Conservation (phyloP, 2,888 invertebrate species). For the Rhamphomyia laevipes region DNA sequence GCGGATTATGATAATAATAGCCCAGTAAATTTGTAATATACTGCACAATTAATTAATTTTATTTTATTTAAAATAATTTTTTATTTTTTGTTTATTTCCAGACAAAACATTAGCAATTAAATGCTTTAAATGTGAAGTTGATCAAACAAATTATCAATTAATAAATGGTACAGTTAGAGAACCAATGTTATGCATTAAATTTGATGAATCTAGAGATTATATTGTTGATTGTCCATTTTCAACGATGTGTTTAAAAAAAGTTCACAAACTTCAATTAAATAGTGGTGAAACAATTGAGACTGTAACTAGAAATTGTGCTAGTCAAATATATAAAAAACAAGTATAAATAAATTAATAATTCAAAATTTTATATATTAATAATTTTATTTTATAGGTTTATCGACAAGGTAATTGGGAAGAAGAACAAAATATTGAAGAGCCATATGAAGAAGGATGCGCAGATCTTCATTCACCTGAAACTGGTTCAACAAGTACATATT, state of each 20-base stretch:
- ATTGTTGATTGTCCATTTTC: slow-evolving; percentile 67
- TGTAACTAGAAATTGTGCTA: slow-evolving; percentile 54
- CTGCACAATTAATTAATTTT: neutral
- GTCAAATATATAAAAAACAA: slow-evolving; percentile 50
- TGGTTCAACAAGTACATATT: slow-evolving; percentile 40
- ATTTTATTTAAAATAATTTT: neutral
- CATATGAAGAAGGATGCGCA: slow-evolving; percentile 60
- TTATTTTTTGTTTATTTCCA: slow-evolving; percentile 16
- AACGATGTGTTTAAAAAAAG: slow-evolving; percentile 72
- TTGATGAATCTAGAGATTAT: slow-evolving; percentile 58
- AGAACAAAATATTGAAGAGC: slow-evolving; percentile 52
- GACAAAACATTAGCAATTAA: slow-evolving; percentile 39
- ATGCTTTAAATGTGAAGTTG: slow-evolving; percentile 65
- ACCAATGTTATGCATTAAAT: slow-evolving; percentile 60
- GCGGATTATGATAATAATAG: no score
- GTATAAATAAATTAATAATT: slow-evolving; percentile 21
- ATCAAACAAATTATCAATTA: slow-evolving; percentile 41
- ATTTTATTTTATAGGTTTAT: slow-evolving; percentile 38
- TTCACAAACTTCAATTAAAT: slow-evolving; percentile 50
- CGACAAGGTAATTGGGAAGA: slow-evolving; percentile 52
- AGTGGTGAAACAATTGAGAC: slow-evolving; percentile 41
- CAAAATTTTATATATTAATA: neutral
- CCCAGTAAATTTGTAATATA: neutral
- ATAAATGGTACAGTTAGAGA: slow-evolving; percentile 44
- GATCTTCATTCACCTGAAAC: slow-evolving; percentile 45